Conservation (phyloP, 2,797 vertebrate genomes). For the Valencia hispanica region DNA sequence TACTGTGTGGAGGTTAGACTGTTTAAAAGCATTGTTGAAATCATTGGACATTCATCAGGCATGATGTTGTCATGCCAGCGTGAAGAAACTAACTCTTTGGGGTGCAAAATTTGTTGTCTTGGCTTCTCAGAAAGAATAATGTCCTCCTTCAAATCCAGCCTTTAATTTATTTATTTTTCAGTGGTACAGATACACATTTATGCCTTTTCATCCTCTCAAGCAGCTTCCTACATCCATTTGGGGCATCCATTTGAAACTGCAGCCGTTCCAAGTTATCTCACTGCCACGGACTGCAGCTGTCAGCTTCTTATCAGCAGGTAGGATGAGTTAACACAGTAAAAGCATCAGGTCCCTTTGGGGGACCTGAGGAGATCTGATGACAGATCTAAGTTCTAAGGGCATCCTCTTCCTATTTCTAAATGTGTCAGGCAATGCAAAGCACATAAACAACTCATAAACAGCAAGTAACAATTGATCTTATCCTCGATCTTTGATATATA, state of each 20-base stretch:
- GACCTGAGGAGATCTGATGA: constrained; percentile 27
- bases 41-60: not conserved
- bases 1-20: not conserved
- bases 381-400: constrained; percentile 36
- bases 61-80: not conserved
- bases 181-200: not conserved
- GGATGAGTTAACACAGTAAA: constrained; percentile 38
- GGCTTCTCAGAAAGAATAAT: constrained; percentile 13
- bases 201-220: constrained; percentile 4
- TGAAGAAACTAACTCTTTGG: constrained; percentile 10
- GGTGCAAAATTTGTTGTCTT: not conserved
- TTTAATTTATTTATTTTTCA: constrained; percentile 23
- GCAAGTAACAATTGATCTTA: not conserved
- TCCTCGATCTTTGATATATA: not conserved
- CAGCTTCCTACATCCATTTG: constrained; percentile 31
- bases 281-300: constrained; percentile 28
- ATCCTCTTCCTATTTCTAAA: constrained; percentile 25
- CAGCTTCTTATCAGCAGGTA: constrained; percentile 29
- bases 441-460: constrained; percentile 1
- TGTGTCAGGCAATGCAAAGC: not conserved
- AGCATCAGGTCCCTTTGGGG: constrained; percentile 33
- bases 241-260: constrained; percentile 18
- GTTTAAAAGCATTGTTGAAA: constrained; percentile 1
- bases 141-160: constrained; percentile 13
- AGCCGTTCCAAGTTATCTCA: constrained; percentile 32